phyloP scores from a whole-genome alignment of 2,797 vertebrate genomes.

The Jordanella pulchra region DNA sequence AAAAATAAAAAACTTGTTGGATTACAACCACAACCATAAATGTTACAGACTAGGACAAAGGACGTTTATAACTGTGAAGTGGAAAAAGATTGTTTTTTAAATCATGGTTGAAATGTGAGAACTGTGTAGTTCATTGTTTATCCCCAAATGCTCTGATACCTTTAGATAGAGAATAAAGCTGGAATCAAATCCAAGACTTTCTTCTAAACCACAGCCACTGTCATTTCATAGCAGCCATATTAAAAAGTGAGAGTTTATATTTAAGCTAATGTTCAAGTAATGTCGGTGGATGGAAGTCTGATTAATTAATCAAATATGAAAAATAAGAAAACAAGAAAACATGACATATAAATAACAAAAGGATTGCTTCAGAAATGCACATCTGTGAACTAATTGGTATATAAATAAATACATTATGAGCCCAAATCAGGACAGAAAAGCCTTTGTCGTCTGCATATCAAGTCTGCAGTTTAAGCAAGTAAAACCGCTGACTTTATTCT shows the following conservation, averaged over 20 bases:
- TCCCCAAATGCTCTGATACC: too few relatives aligned
- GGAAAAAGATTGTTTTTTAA: neutral
- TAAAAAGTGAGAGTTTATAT: neutral
- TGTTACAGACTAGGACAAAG: neutral
- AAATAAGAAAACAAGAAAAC: neutral
- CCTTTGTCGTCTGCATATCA: neutral
- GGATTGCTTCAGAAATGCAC: neutral
- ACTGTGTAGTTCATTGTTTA: too few relatives aligned
- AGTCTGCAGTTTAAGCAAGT: constrained; percentile 9
- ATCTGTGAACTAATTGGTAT: neutral
- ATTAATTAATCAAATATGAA: neutral
- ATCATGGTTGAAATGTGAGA: too few relatives aligned
- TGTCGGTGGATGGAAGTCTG: neutral
- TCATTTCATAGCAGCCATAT: neutral
- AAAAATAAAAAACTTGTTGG: neutral
- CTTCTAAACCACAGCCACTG: neutral
- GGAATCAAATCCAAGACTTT: neutral
- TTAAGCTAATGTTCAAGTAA: neutral
- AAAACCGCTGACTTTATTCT: constrained; percentile 45
- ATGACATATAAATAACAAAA: neutral
- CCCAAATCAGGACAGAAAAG: neutral
- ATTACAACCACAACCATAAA: neutral
- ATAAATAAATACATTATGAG: neutral
- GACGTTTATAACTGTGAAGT: neutral
- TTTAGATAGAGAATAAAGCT: neutral